These are phyloP conservation scores for Lagria hirta DNA, from an alignment of 2,888 invertebrate genomes.

Conservation along the genomic window DNA sequence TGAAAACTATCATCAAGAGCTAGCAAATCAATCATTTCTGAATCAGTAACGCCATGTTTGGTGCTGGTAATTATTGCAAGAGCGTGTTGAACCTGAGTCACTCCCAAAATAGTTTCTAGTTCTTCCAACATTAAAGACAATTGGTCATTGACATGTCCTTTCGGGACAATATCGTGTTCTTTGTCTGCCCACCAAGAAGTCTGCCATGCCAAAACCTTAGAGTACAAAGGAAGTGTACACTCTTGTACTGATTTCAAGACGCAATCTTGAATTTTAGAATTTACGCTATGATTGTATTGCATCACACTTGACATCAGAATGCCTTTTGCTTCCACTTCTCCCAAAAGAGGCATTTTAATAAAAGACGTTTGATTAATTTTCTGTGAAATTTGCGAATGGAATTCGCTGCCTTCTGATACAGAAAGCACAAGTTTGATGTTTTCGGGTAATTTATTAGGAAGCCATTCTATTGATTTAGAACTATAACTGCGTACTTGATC, in stretches of 20 bases:
- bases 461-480: slow-evolving; percentile 69
- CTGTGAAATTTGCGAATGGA: slow-evolving; percentile 50
- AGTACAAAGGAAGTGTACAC: slow-evolving; percentile 69
- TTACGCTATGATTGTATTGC: slow-evolving; percentile 63
- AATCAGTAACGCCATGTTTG: slow-evolving; percentile 76
- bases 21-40: slow-evolving; percentile 74
- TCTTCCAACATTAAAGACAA: slow-evolving; percentile 68
- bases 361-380: slow-evolving; percentile 46
- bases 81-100: slow-evolving; percentile 65
- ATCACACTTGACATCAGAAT: slow-evolving; percentile 59
- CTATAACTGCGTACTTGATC: slow-evolving; percentile 64
- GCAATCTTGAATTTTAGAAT: slow-evolving; percentile 62
- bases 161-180: slow-evolving; percentile 58
- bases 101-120: slow-evolving; percentile 67
- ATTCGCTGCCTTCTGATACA: slow-evolving; percentile 61
- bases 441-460: slow-evolving; percentile 71
- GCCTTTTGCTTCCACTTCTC: slow-evolving; percentile 57
- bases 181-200: slow-evolving; percentile 63
- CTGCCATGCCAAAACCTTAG: slow-evolving; percentile 67
- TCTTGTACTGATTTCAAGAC: slow-evolving; percentile 62
- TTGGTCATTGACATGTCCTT: slow-evolving; percentile 63
- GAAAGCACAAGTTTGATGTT: slow-evolving; percentile 78
- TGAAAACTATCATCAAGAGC: slow-evolving; percentile 66
- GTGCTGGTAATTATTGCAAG: slow-evolving; percentile 74
- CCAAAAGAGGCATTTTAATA: slow-evolving; percentile 57